A percentile compares a stretch with the other conserved stretches of the same genome.
phyloP scores from a whole-genome alignment of 37 sponge, comb jelly and placozoan genomes.

The Chondrilla cf. caribensis region DNA sequence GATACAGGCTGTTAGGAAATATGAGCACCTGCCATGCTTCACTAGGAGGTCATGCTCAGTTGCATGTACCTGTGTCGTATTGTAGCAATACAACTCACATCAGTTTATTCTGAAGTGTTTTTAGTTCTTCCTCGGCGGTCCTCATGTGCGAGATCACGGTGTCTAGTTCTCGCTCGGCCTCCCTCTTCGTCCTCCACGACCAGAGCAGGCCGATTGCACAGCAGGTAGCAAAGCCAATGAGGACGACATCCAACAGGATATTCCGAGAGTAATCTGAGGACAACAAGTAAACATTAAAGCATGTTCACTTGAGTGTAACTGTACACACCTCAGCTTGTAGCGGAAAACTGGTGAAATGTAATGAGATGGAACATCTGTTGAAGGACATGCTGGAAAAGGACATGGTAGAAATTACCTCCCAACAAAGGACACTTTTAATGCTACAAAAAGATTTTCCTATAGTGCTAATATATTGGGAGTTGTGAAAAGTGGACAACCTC shows the following conservation, averaged over 20 bases:
- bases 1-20: no score
- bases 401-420: no score
- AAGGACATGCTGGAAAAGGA: no score
- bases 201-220: conserved; percentile 4
- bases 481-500: no score
- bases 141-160: conserved; percentile 58
- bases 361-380: no score
- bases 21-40: no score
- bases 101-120: conserved; percentile 6
- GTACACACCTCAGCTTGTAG: not conserved
- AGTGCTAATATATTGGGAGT: no score
- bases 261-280: not conserved
- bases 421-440: no score
- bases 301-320: not conserved
- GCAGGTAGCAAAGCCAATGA: not conserved
- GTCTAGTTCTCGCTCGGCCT: conserved; percentile 29
- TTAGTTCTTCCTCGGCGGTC: not conserved
- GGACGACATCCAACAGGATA: conserved; percentile 29
- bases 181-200: not conserved
- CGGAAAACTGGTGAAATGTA: no score
- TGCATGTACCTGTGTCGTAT: no score
- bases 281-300: not conserved
- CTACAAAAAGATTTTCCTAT: no score
- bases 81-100: conserved; percentile 14
- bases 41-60: no score